Conservation (phyloP, 2,888 invertebrate genomes). For the Drosophila hamatofila region DNA sequence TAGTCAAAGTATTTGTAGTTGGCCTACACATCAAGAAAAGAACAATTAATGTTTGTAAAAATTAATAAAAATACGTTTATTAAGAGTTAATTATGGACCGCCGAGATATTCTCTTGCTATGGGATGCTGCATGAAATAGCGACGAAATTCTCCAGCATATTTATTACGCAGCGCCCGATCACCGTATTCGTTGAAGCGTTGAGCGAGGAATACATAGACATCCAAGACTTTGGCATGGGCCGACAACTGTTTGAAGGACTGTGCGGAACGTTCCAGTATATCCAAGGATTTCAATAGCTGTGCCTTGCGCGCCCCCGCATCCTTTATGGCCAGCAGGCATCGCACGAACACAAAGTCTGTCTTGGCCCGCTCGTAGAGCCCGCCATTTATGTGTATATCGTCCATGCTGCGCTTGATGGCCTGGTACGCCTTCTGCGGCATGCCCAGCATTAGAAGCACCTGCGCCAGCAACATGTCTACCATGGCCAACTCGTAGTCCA, state of each 20-base stretch:
- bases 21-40: constrained; percentile 37
- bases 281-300: constrained; percentile 82
- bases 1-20: constrained; percentile 62
- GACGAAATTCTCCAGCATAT: constrained; percentile 92
- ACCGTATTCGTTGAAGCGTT: constrained; percentile 91
- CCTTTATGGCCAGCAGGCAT: constrained; percentile 90
- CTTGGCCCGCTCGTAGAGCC: constrained; percentile 92
- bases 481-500: constrained; percentile 91
- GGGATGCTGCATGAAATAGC: constrained; percentile 90
- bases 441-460: constrained; percentile 90
- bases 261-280: constrained; percentile 89
- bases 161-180: constrained; percentile 91
- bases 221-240: constrained; percentile 91
- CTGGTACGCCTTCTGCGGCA: constrained; percentile 91
- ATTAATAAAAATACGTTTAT: constrained; percentile 68
- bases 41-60: constrained; percentile 61
- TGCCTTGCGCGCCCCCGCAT: constrained; percentile 58
- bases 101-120: constrained; percentile 85
- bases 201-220: constrained; percentile 86
- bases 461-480: constrained; percentile 93
- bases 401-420: constrained; percentile 90
- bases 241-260: constrained; percentile 90
- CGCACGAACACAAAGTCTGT: constrained; percentile 91
- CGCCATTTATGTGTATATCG: constrained; percentile 92
- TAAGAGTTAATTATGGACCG: constrained; percentile 66